Evolutionary conservation across 2,888 invertebrate genomes (phyloP).

Genomic region (Platycheirus rosarum): DNA sequence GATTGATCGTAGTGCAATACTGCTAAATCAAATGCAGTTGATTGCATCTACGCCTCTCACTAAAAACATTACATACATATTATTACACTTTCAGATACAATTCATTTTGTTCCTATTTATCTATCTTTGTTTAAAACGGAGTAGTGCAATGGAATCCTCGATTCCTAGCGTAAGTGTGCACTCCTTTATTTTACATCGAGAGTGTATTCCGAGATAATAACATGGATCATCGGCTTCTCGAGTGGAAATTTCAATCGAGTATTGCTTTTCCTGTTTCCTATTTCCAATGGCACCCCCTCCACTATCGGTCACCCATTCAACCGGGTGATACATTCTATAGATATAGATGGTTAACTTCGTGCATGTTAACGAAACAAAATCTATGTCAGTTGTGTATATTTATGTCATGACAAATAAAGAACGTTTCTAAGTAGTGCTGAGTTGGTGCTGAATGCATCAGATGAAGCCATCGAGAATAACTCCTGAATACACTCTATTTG

Average conservation of each 20-base stretch:
- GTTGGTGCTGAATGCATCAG: slow-evolving; percentile 2
- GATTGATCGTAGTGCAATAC: slow-evolving; percentile 6
- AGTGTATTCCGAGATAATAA: slow-evolving; percentile 10
- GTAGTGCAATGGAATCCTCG: background rate
- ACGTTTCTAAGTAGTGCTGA: background rate
- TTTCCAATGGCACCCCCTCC: background rate
- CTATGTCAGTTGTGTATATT: slow-evolving; percentile 14
- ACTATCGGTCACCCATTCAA: background rate
- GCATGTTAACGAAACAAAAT: slow-evolving; percentile 18
- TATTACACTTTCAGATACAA: background rate
- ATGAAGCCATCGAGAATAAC: slow-evolving; percentile 7
- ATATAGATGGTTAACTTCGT: too few species aligned
- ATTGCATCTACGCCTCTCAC: background rate
- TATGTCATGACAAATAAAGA: slow-evolving; percentile 23
- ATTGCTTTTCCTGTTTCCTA: background rate
- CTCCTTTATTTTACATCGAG: slow-evolving; percentile 5
- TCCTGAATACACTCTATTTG: slow-evolving; percentile 45
- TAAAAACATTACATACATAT: background rate
- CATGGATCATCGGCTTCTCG: background rate
- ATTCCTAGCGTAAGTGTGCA: background rate
- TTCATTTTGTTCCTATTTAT: background rate
- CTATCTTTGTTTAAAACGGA: background rate
- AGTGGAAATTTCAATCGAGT: slow-evolving; percentile 1
- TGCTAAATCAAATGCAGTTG: background rate
- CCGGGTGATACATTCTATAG: too few species aligned